Evolutionary conservation across 2,888 invertebrate genomes (phyloP).

Genomic region (Calliphora vomitoria): DNA sequence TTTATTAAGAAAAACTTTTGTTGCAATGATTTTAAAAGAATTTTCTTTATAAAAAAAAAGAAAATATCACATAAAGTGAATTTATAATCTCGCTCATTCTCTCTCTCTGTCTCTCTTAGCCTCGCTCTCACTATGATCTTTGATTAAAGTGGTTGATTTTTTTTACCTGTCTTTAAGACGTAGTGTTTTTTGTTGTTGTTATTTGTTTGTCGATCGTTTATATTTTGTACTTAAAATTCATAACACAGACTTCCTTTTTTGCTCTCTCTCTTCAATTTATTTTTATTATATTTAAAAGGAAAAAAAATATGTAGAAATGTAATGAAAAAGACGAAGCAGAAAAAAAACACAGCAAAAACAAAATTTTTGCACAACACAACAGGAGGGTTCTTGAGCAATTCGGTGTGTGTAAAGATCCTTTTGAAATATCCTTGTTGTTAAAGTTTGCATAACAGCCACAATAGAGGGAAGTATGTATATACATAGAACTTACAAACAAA

Average conservation of each 20-base stretch:
- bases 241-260: constrained; percentile 69
- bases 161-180: constrained; percentile 55
- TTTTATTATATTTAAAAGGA: constrained; percentile 32
- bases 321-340: constrained; percentile 2
- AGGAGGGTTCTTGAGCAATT: constrained; percentile 9
- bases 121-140: neutral
- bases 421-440: constrained; percentile 56
- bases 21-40: neutral
- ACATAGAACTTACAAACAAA: no score
- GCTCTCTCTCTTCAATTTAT: constrained; percentile 38
- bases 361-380: constrained; percentile 58
- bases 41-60: neutral
- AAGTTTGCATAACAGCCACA: constrained; percentile 60
- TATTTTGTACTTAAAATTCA: constrained; percentile 68
- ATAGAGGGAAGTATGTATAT: constrained; percentile 19
- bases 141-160: constrained; percentile 39
- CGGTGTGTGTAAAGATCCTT: constrained; percentile 46
- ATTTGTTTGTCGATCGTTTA: constrained; percentile 22
- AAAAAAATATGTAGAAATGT: constrained; percentile 11
- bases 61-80: constrained; percentile 22
- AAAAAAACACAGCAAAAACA: neutral
- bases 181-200: neutral
- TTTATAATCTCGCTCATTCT: neutral
- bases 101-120: neutral
- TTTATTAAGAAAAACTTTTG: no score